Base-by-base conservation (phyloP, 2,888 invertebrate genomes). In the Frankliniella intonsa region DNA sequence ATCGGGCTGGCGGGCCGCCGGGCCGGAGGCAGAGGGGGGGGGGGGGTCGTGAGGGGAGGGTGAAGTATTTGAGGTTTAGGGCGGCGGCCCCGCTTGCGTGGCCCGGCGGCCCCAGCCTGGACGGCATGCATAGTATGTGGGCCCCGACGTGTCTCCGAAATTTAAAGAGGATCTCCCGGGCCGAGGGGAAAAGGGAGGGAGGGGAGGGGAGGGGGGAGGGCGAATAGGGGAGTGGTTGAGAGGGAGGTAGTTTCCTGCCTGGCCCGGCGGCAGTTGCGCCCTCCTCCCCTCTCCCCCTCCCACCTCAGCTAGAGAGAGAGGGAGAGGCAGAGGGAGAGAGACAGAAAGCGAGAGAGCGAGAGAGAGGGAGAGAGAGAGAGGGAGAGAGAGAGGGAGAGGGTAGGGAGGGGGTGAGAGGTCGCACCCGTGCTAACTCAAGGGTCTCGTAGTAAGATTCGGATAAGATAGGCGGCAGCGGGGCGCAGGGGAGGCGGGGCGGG, bases 111-210 rank as follows among this genome's bases (percentile, higher is more conserved):
- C 38, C 38, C 38, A 38, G 69, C 69, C 17, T 55, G 55, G 14
- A 55, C 69, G 9, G 69, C 69, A 69, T 69, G 69, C 69, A 69
- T 69, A 69, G 69, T 69, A 69, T 69, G 69, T 69, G 69, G 22
- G 69, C n/a, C 3, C 69, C 10, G 69, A 11, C 14, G 55, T 22
- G 69, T 19, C 69, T 19, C n/a, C 69, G 69, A 69, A 69, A 69
- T 69, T 69, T 69, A 69, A 69, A 69, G 69, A 22, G 22, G 69
- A n/a, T 22, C n/a, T 22, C n/a, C 69, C 69, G 19, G 69, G 22
- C 22, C 69, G 22, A 7, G 7, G 69, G 69, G 10, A 69, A 22
- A 69, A 3, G 69, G 22, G 55, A 17, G 14, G 55, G 55, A 22
- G 22, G 55, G 55, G 2, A 8, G 55, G 55, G 55, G 14, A 55